Percentiles rank a stretch among this genome's conserved stretches.
Conservation (phyloP, 2,888 invertebrate species). For the Cactoblastis cactorum region DNA sequence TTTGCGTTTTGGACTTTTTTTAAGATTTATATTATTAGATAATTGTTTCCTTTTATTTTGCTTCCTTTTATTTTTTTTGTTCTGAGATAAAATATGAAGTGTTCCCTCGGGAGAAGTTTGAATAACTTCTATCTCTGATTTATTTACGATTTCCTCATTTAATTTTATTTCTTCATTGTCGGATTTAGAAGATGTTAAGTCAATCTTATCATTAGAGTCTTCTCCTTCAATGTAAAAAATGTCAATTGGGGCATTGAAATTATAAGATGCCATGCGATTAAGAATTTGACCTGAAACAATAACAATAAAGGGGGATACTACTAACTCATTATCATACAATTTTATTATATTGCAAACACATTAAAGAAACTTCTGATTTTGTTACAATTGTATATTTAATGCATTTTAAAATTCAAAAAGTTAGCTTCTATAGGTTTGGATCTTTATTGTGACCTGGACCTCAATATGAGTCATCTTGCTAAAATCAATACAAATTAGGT, state of each 20-base stretch:
- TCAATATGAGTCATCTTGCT: too few relatives aligned
- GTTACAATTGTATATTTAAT: too few relatives aligned
- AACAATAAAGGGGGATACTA: too few relatives aligned
- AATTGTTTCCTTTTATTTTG: not conserved
- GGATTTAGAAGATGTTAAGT: not conserved
- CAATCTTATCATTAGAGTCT: not conserved
- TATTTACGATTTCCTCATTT: not conserved
- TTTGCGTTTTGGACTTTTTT: not conserved
- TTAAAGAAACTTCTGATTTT: too few relatives aligned
- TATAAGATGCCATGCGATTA: slow-evolving; percentile 1
- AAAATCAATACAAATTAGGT: too few relatives aligned
- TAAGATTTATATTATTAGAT: not conserved
- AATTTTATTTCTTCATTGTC: not conserved
- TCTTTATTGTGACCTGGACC: too few relatives aligned
- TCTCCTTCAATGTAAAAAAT: slow-evolving; percentile 3
- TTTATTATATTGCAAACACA: too few relatives aligned
- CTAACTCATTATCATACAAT: too few relatives aligned
- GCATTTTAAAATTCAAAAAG: too few relatives aligned
- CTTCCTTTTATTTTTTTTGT: not conserved
- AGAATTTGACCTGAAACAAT: slow-evolving; percentile 6
- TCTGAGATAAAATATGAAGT: not conserved
- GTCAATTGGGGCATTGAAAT: slow-evolving; percentile 7
- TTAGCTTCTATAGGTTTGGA: too few relatives aligned
- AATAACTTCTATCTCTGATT: not conserved
- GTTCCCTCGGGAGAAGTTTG: not conserved